These are phyloP conservation scores for Macrophya annulata DNA, from an alignment of 2,888 invertebrate genomes.

Conservation along the genomic window DNA sequence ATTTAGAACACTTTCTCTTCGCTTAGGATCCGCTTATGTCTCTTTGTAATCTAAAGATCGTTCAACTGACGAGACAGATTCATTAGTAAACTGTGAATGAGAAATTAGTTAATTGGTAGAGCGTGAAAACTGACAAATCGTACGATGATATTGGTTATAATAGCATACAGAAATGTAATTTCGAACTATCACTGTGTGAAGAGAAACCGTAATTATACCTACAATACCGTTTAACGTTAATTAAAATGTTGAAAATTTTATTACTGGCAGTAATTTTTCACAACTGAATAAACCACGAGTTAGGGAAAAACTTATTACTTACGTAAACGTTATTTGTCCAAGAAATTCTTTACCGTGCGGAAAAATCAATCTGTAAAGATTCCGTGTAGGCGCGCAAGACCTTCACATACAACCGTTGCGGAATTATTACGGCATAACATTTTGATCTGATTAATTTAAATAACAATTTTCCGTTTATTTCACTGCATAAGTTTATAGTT, in stretches of 20 bases:
- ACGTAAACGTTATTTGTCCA: not conserved
- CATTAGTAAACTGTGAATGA: not conserved
- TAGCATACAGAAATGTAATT: not conserved
- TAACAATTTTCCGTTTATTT: not conserved
- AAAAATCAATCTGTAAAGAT: not conserved
- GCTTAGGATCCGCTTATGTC: not conserved
- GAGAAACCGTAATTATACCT: not conserved
- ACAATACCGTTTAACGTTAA: not conserved
- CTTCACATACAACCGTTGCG: not conserved
- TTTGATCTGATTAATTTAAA: constrained; percentile 8
- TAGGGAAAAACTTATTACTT: not conserved
- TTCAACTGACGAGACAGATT: not conserved
- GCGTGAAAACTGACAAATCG: not conserved
- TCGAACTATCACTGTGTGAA: not conserved
- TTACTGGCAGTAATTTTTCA: not conserved
- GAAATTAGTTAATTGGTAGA: not conserved
- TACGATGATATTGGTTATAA: not conserved
- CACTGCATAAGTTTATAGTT: not conserved
- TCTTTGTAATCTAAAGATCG: not conserved
- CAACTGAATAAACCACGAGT: not conserved
- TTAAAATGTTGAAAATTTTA: not conserved
- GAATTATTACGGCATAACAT: not conserved
- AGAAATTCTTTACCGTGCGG: not conserved
- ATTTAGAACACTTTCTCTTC: not conserved
- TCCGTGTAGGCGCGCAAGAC: not conserved